Percentiles rank a stretch among this genome's conserved stretches.
phyloP scores from a whole-genome alignment of 2,113 vertebrate genomes.

The Jacana jacana region DNA sequence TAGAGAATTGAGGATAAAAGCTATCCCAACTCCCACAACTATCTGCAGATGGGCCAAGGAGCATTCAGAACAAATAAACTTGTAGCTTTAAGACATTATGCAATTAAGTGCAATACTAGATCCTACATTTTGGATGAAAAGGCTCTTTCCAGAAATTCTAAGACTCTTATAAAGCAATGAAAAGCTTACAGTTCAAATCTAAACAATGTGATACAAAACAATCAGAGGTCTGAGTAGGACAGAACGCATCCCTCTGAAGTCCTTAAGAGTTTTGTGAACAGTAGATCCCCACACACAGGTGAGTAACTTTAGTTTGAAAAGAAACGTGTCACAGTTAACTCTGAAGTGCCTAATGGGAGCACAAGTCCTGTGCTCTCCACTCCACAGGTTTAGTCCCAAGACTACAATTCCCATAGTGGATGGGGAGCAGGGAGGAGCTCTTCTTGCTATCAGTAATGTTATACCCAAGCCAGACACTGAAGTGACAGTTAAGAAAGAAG shows the following conservation, averaged over 20 bases:
- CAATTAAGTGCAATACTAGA: neutral
- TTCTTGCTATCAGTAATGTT: neutral
- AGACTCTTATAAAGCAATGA: neutral
- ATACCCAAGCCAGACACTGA: neutral
- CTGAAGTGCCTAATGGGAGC: neutral
- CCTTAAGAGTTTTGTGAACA: neutral
- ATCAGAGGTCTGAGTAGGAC: neutral
- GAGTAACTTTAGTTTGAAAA: neutral
- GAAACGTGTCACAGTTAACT: neutral
- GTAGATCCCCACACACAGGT: accelerated
- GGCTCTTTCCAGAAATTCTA: neutral
- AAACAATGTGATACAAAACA: neutral
- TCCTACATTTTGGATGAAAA: neutral
- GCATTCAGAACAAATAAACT: neutral
- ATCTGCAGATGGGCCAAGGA: neutral
- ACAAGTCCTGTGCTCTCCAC: neutral
- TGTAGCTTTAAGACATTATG: neutral
- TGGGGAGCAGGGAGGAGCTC: neutral
- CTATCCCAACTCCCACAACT: neutral
- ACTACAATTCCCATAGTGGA: neutral
- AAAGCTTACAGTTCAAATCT: neutral
- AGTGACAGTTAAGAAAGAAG: neutral
- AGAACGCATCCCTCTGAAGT: neutral
- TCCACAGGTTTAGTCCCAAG: neutral
- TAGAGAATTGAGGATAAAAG: neutral